These are phyloP conservation scores for Bombus terrestris DNA, from an alignment of 1,140 invertebrate species.

Conservation along the genomic window DNA sequence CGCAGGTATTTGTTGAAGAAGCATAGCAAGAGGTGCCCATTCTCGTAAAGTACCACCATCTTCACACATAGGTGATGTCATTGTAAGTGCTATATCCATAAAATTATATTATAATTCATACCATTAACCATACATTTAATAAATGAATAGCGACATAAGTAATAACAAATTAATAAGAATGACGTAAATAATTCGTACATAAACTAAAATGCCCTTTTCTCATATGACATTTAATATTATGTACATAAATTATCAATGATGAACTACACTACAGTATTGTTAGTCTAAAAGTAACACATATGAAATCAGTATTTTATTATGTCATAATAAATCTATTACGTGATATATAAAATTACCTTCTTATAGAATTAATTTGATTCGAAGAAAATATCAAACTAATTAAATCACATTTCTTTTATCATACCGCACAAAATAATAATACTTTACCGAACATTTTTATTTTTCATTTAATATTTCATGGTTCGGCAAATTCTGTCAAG, in stretches of 20 bases:
- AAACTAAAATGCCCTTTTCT: not conserved
- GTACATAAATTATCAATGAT: not conserved
- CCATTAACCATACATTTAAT: not conserved
- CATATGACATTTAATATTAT: not conserved
- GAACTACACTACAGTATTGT: not conserved
- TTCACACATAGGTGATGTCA: conserved; percentile 82
- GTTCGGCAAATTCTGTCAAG: not conserved
- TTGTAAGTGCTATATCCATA: conserved; percentile 55
- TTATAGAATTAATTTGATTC: not conserved
- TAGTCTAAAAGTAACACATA: not conserved
- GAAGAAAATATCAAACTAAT: not conserved
- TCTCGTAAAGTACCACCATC: conserved; percentile 88
- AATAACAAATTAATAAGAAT: not conserved
- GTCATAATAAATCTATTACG: not conserved
- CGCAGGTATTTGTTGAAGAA: conserved; percentile 90
- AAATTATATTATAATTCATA: conserved; percentile 13
- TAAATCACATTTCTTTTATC: not conserved
- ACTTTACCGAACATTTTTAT: conserved; percentile 1
- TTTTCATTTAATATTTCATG: not conserved
- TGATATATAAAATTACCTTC: conserved; percentile 13
- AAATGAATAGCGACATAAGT: not conserved
- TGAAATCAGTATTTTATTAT: not conserved
- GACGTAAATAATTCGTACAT: not conserved
- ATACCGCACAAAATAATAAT: not conserved
- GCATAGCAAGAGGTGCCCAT: conserved; percentile 90